Evolutionary conservation across 2,797 vertebrate species (phyloP), one percentile per base, ranked within the genome.

Genomic region (Lacerta agilis): DNA sequence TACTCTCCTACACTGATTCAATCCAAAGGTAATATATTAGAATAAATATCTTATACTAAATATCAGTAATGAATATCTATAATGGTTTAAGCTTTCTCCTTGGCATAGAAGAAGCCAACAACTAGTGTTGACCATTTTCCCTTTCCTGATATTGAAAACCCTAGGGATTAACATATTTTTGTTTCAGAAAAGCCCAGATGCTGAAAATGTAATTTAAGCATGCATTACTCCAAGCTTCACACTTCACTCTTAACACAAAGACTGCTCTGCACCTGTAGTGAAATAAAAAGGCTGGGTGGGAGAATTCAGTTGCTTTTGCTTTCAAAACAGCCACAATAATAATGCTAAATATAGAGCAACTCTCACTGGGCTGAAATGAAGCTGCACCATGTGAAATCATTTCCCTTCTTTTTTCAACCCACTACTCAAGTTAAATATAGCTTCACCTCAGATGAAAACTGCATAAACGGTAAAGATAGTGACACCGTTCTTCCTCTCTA

Each of bases 151-250:
- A 77, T 73, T 0, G 58, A 90, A 83, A 87, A 69, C 87, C 89
- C 88, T 3, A 2, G 91, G 71, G 90, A 61, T 88, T 82, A 85
- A 43, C 89, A 89, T 86, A 67, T 38, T 58, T 92, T 91, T 91
- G 58, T 84, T 93, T 92, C 88, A 23, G 20, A 49, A 82, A 20
- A 69, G 38, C 82, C 18, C 38, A 84, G 85, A 55, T 58, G 86
- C 6, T 86, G 27, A 81, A 89, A 90, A 1, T 86, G 82, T 85
- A 85, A 29, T 79, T 58, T 64, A 0, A 0, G 87, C 10, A 3
- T 71, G 64, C 66, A 89, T 91, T 92, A 86, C 80, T 90, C 33
- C 79, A 85, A 38, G 27, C 17, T 79, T 64, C 58, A 92, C 33
- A 76, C 25, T 0, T 85, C 78, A 45, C 2, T 64, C 17, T 41